Conservation (phyloP, 2,888 invertebrate genomes). For the Parnassius apollo region DNA sequence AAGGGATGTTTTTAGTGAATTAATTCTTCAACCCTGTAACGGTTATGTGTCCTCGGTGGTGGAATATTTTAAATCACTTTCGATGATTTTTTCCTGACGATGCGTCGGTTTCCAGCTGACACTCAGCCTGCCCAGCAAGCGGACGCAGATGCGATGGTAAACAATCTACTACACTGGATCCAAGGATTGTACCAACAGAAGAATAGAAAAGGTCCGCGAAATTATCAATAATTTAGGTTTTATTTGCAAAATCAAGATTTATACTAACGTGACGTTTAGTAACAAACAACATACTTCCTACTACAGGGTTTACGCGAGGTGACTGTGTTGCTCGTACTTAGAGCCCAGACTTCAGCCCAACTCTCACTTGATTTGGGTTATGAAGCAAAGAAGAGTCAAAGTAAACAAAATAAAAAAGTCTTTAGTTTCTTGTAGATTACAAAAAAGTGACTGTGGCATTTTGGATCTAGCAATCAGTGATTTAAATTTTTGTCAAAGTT, state of each 20-base stretch:
- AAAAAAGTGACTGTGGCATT: no score
- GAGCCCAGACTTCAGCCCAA: no score
- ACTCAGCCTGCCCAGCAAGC: conserved; percentile 68
- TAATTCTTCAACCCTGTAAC: conserved; percentile 2
- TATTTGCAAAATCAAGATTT: not conserved
- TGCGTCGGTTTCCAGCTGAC: conserved; percentile 69
- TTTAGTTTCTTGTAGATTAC: no score
- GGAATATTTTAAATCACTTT: conserved; percentile 38
- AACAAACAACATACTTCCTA: no score
- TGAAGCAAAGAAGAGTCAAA: no score
- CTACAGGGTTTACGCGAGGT: no score
- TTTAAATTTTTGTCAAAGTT: no score
- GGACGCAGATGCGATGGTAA: conserved; percentile 86
- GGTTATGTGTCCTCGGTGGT: conserved; percentile 26
- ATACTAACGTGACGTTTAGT: no score
- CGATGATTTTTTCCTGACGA: conserved; percentile 47
- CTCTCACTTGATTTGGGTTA: no score
- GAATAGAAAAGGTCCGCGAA: conserved; percentile 73
- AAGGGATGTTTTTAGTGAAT: not conserved
- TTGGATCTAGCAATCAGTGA: no score
- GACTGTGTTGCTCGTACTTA: no score
- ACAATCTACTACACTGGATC: conserved; percentile 88
- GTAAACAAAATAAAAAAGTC: no score
- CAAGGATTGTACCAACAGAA: conserved; percentile 85
- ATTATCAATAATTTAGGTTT: conserved; percentile 20